A percentile compares a stretch with the other conserved stretches of the same genome.
Evolutionary conservation across 1,140 invertebrate species (phyloP).

Genomic region (Scaptomyza pallida): DNA sequence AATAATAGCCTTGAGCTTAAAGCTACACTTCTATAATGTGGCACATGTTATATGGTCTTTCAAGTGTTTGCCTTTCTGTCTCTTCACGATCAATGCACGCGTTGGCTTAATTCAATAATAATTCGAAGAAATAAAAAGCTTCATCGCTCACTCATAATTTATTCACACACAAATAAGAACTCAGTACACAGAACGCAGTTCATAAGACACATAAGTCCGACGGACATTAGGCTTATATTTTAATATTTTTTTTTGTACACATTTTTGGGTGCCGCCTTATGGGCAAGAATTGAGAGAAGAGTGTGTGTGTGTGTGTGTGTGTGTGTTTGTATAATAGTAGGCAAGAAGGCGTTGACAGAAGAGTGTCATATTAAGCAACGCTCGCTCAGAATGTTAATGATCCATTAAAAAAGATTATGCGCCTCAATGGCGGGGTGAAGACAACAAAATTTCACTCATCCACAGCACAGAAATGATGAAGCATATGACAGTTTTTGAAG

Average conservation of each 20-base stretch:
- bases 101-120: slow-evolving; percentile 51
- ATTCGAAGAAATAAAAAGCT: slow-evolving; percentile 73
- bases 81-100: slow-evolving; percentile 34
- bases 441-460: slow-evolving; percentile 36
- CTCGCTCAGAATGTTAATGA: slow-evolving; percentile 74
- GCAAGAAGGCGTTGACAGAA: slow-evolving; percentile 48
- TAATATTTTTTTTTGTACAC: too few relatives aligned
- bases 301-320: slow-evolving; percentile 10
- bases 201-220: slow-evolving; percentile 8
- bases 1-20: slow-evolving; percentile 24
- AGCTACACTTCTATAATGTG: not conserved
- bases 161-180: slow-evolving; percentile 54
- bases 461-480: not conserved
- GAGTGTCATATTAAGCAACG: slow-evolving; percentile 51
- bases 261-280: slow-evolving; percentile 45
- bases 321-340: slow-evolving; percentile 19
- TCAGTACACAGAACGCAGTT: slow-evolving; percentile 38
- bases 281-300: slow-evolving; percentile 11
- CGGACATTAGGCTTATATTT: too few relatives aligned
- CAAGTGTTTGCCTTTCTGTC: not conserved
- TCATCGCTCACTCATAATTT: slow-evolving; percentile 59
- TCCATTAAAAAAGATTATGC: slow-evolving; percentile 80
- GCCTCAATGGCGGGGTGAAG: slow-evolving; percentile 54
- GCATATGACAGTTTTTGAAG: slow-evolving; percentile 7
- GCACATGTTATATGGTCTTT: too few relatives aligned